Percentiles rank a stretch among this genome's conserved stretches.
phyloP scores from a whole-genome alignment of 37 sponge, comb jelly and placozoan genomes.

The Chondrosia reniformis region DNA sequence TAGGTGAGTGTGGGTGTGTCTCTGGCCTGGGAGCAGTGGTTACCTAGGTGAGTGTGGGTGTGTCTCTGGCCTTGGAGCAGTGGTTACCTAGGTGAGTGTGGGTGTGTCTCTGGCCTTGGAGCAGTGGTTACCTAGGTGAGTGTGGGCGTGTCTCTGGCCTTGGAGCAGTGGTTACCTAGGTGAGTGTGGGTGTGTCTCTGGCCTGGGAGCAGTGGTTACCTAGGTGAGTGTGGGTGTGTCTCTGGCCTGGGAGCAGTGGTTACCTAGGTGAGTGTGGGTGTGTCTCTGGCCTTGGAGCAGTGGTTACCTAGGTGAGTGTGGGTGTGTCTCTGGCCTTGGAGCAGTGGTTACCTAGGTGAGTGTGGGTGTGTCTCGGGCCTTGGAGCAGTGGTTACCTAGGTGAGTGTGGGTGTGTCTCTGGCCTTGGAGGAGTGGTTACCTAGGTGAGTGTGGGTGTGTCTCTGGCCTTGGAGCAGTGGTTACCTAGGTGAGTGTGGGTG shows the following conservation, averaged over 20 bases:
- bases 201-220: neutral
- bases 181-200: neutral
- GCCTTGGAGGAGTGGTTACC: neutral
- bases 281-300: neutral
- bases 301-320: neutral
- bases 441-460: neutral
- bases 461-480: neutral
- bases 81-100: too few species aligned
- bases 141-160: neutral
- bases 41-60: too few species aligned
- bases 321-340: neutral
- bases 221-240: neutral
- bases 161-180: neutral
- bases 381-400: neutral
- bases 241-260: neutral
- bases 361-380: neutral
- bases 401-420: neutral
- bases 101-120: too few species aligned
- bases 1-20: too few species aligned
- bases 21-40: too few species aligned
- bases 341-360: neutral
- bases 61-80: too few species aligned
- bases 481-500: neutral
- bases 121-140: neutral
- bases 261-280: neutral